phyloP scores from a whole-genome alignment of 2,113 vertebrate species.

The Strigops habroptila region DNA sequence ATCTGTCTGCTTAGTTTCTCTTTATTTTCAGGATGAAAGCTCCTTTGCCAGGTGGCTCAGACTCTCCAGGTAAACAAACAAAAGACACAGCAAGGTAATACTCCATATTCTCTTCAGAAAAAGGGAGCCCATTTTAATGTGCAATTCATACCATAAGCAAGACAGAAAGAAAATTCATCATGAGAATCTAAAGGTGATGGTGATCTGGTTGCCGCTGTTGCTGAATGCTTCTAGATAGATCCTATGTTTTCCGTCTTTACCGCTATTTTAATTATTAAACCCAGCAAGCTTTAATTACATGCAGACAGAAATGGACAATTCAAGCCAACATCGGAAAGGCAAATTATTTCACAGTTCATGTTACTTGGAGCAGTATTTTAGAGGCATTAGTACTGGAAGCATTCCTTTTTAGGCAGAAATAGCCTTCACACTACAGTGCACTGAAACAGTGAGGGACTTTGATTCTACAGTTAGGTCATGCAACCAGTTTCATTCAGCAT shows the following conservation, averaged over 20 bases:
- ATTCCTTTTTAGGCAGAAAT: not conserved
- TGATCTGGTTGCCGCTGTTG: not conserved
- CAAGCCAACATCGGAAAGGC: not conserved
- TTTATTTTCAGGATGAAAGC: not conserved
- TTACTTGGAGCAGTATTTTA: not conserved
- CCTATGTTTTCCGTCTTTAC: not conserved
- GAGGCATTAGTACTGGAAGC: not conserved
- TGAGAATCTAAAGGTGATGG: not conserved
- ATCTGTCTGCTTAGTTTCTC: not conserved
- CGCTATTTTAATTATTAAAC: not conserved
- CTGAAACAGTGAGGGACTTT: not conserved
- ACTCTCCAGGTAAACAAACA: not conserved
- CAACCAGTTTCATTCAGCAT: not conserved
- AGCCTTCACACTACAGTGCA: not conserved
- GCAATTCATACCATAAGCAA: not conserved
- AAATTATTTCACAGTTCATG: not conserved
- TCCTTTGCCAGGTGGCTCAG: not conserved
- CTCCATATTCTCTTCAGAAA: not conserved
- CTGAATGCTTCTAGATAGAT: not conserved
- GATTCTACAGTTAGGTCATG: not conserved
- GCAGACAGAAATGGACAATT: not conserved
- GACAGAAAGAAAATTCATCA: not conserved
- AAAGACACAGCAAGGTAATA: not conserved
- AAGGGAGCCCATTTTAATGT: not conserved
- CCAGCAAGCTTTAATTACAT: not conserved